Percentiles rank a stretch among this genome's conserved stretches.
Evolutionary conservation across 2,797 vertebrate genomes (phyloP).

Genomic region (Myripristis murdjan): DNA sequence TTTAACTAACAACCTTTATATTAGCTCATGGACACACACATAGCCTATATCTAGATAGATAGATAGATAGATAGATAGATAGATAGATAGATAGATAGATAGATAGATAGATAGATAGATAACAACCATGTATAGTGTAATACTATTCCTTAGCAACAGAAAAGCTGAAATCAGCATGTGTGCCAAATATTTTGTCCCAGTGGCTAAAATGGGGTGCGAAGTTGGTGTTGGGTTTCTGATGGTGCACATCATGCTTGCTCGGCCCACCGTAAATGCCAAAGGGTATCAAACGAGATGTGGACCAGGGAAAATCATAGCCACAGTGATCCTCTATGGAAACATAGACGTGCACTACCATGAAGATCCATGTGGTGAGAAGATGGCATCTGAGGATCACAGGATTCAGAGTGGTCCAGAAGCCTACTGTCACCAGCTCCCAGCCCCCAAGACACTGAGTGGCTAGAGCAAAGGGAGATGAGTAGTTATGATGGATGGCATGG

Average conservation of each 20-base stretch:
- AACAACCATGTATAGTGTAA: neutral
- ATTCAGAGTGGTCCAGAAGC: slow-evolving; percentile 82
- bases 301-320: slow-evolving; percentile 85
- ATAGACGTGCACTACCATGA: slow-evolving; percentile 82
- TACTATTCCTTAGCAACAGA: slow-evolving; percentile 33
- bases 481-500: slow-evolving; percentile 82
- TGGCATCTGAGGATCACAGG: slow-evolving; percentile 78
- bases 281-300: slow-evolving; percentile 76
- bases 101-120: too few relatives aligned
- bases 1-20: too few relatives aligned
- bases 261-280: slow-evolving; percentile 80
- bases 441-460: slow-evolving; percentile 80
- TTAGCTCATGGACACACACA: neutral
- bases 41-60: too few relatives aligned
- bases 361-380: slow-evolving; percentile 81
- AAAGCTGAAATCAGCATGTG: slow-evolving; percentile 75
- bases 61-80: too few relatives aligned
- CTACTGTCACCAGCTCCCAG: slow-evolving; percentile 82
- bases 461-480: slow-evolving; percentile 76
- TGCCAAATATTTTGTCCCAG: slow-evolving; percentile 83
- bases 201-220: slow-evolving; percentile 82
- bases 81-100: too few relatives aligned
- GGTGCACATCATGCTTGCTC: slow-evolving; percentile 82
- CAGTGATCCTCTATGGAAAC: slow-evolving; percentile 82
- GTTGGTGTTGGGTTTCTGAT: slow-evolving; percentile 82